A percentile compares a stretch with the other conserved stretches of the same genome.
phyloP scores from a whole-genome alignment of 2,797 vertebrate genomes.

The Craterocephalus amniculus region DNA sequence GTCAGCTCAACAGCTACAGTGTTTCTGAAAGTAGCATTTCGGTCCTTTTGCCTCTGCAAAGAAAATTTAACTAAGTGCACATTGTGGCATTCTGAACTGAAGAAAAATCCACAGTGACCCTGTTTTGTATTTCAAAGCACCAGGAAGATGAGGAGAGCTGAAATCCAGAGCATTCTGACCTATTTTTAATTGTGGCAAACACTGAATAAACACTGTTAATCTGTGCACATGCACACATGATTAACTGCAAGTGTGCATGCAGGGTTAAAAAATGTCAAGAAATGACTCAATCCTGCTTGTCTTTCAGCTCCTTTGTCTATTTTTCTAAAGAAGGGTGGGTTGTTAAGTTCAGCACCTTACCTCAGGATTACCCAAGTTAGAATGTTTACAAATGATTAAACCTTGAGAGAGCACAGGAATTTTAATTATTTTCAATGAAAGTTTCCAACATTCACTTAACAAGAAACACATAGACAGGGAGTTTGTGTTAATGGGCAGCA shows the following conservation, averaged over 20 bases:
- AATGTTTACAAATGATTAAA: not conserved
- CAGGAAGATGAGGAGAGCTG: slow-evolving; percentile 42
- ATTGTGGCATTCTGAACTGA: slow-evolving; percentile 48
- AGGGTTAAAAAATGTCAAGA: not conserved
- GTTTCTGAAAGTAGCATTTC: slow-evolving; percentile 40
- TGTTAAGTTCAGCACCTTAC: slow-evolving; percentile 5
- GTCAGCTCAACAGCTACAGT: slow-evolving; percentile 22
- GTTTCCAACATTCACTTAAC: not conserved
- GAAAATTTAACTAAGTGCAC: slow-evolving; percentile 16
- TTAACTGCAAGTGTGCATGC: not conserved
- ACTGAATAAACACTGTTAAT: not conserved
- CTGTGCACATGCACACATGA: not conserved
- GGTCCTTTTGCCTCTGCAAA: slow-evolving; percentile 24
- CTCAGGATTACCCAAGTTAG: slow-evolving; percentile 2
- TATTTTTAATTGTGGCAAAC: slow-evolving; percentile 23
- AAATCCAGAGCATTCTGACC: slow-evolving; percentile 52
- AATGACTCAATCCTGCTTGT: not conserved
- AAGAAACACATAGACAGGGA: slow-evolving; percentile 1
- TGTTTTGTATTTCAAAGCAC: slow-evolving; percentile 35
- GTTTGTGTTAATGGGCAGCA: not conserved
- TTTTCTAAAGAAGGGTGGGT: slow-evolving; percentile 12
- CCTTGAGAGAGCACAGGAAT: not conserved
- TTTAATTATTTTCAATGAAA: not conserved
- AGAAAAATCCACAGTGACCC: slow-evolving; percentile 30
- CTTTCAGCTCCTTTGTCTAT: slow-evolving; percentile 32